Evolutionary conservation across 2,888 invertebrate genomes (phyloP), one percentile per base, ranked within the genome.

Genomic region (Cephus runcator): DNA sequence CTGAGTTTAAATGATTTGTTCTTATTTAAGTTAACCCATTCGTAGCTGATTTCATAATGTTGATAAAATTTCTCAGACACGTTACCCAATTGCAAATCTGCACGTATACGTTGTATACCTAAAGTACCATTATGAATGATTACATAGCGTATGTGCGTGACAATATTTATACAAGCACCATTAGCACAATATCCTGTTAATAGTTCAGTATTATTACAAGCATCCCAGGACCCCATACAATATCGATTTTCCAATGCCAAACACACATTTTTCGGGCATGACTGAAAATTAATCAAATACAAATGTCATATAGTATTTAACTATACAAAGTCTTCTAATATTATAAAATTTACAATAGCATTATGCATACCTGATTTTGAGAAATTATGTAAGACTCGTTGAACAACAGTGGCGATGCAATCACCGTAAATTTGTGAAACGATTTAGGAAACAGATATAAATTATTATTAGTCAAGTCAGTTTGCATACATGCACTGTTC

Each of bases 51-150:
- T 82, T 89, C 83, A 74, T 90, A 89, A 74, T 87, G 80, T 85
- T 91, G 90, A 79, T 88, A 85, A 83, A 89, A 91, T 69, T 80
- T 78, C 36, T 77, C 77, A 6, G 89, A 85, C n/a, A 92, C 82
- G 79, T 92, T 90, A 30, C 85, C 85, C 33, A 93, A 87, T 31
- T 90, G 87, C 77, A 93, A 90, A 80, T 91, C 90, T 0, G 91
- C 91, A 35, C 89, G 84, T 15, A 92, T 88, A 34, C 86, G 86
- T 1, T 85, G 83, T 31, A 94, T 92, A 6, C 94, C 94, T 69
- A 86, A 83, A 0, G 92, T 92, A 6, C 93, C 93, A 83, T 93
- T 92, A 81, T 93, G 93, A 76, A 84, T 79, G 75, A 93, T 86
- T 4, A 88, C 82, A 77, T 92, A 92, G 75, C 88, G 88, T 4